phyloP scores from a whole-genome alignment of 1,140 invertebrate species.

The Melipona quadrifasciata region DNA sequence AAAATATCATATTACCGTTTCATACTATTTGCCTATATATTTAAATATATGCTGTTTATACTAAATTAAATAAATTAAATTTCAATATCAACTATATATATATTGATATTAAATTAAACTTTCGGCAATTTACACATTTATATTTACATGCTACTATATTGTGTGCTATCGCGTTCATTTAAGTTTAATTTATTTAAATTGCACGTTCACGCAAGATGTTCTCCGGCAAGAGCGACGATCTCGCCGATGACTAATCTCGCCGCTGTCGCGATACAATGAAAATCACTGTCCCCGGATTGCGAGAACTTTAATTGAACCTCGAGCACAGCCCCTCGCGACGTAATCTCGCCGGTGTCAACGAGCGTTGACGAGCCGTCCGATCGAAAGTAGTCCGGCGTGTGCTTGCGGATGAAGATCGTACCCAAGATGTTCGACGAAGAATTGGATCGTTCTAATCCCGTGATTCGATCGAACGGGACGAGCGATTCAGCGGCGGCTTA shows the following conservation, averaged over 20 bases:
- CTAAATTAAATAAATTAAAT: too few relatives aligned
- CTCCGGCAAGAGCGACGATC: not conserved
- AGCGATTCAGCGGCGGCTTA: not conserved
- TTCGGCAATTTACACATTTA: too few relatives aligned
- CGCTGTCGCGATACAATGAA: not conserved
- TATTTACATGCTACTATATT: too few relatives aligned
- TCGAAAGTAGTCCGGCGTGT: not conserved
- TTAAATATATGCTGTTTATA: too few relatives aligned
- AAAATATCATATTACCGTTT: too few relatives aligned
- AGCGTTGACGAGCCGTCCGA: constrained; percentile 4
- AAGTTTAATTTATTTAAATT: too few relatives aligned
- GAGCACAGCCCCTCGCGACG: not conserved
- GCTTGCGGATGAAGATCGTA: not conserved
- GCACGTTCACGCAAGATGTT: not conserved
- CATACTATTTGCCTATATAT: too few relatives aligned
- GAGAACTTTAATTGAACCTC: constrained; percentile 25
- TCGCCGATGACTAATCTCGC: not conserved
- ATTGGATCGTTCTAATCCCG: not conserved
- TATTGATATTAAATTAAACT: too few relatives aligned
- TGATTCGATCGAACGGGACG: not conserved
- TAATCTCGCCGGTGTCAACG: constrained; percentile 4
- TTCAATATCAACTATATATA: too few relatives aligned
- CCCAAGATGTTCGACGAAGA: not conserved
- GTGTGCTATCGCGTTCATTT: too few relatives aligned
- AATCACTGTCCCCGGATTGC: constrained; percentile 1